Conservation (phyloP, 2,113 vertebrate species). For the Xiphias gladius region DNA sequence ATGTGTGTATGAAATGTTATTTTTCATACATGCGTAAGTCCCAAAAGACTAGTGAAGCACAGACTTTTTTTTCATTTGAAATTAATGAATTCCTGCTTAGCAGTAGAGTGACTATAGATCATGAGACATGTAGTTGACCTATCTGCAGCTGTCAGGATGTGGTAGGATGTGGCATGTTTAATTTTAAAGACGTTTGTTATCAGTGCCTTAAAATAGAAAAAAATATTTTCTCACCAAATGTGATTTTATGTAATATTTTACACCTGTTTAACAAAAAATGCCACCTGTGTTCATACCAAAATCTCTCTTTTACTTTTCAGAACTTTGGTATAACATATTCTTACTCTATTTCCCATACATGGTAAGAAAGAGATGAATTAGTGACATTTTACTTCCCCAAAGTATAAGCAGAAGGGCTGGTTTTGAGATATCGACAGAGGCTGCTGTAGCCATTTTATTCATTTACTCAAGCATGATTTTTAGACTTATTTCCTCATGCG, state of each 20-base stretch:
- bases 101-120: not conserved
- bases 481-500: too few relatives aligned
- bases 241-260: not conserved
- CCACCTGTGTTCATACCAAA: not conserved
- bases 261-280: not conserved
- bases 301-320: not conserved
- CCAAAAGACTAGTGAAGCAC: not conserved
- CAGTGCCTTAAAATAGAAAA: not conserved
- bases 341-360: not conserved
- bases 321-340: too few relatives aligned
- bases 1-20: not conserved
- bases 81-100: not conserved
- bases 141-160: slow-evolving; percentile 48
- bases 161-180: too few relatives aligned
- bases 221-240: not conserved
- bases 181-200: not conserved
- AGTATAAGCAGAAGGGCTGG: too few relatives aligned
- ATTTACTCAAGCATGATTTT: not conserved
- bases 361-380: not conserved
- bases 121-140: slow-evolving; percentile 37
- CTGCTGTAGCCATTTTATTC: too few relatives aligned
- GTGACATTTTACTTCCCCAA: not conserved
- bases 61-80: not conserved
- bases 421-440: too few relatives aligned
- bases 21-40: not conserved